Evolutionary conservation across 1,140 invertebrate species (phyloP), one percentile per base, ranked within the genome.

Genomic region (Zaprionus tsacasi): DNA sequence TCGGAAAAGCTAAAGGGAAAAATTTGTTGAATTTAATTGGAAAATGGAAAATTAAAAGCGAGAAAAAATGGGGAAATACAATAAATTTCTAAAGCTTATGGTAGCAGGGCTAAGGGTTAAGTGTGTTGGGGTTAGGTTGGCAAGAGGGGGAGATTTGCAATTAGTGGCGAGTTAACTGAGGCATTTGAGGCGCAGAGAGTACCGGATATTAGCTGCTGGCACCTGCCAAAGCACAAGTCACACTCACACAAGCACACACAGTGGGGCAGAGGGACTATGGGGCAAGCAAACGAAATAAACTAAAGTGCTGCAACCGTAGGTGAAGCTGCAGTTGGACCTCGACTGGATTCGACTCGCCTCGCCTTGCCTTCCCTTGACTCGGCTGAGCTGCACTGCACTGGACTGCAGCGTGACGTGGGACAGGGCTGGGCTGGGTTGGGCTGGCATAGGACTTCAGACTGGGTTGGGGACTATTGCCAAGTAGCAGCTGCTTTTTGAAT

Each of bases 401-500:
- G 13, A n/a, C 13, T 5, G 38, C 33, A 35, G 13, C 13, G 4
- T n/a, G 13, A 13, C 12, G 12, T n/a, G 4, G 38, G 13, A 40
- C 10, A 6, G 40, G 40, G 6, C 2, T 7, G 13, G 6, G 33
- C 7, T 35, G 33, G 33, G 33, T 0, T 8, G 10, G 33, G 30
- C 21, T 21, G 30, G 30, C 30, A n/a, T n/a, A n/a, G n/a, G n/a
- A n/a, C n/a, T n/a, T n/a, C n/a, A n/a, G n/a, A n/a, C 38, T 40
- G 13, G 1, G 6, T 21, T 48, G 15, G 61, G 35, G 25, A n/a
- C 36, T 65, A 50, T 55, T 54, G 35, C 21, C 50, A 69, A 56
- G 85, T 69, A 81, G 76, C 85, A 89, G 85, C 85, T 89, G 85
- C 78, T 89, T 89, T 89, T 85, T 85, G 85, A 89, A 81, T 90